Evolutionary conservation across 2,797 vertebrate species (phyloP), one percentile per base, ranked within the genome.

Genomic region (Chrosomus eos): DNA sequence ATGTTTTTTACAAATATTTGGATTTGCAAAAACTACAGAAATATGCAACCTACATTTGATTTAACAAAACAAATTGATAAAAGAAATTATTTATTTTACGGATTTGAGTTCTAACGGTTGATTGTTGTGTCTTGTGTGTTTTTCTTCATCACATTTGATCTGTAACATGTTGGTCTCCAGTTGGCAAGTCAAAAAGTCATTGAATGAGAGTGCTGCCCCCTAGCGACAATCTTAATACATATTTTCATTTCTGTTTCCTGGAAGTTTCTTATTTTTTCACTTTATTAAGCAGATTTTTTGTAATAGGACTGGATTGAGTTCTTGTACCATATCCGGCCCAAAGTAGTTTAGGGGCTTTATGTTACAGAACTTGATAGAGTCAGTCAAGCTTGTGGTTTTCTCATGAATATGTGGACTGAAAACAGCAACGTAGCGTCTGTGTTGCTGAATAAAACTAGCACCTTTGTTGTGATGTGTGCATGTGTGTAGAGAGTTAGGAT

Each of bases 401-500:
- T 89, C 81, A 55, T 16, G 80, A 53, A 79, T 80, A 0, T 45
- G 66, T 80, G 73, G 82, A 71, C 86, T 89, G 87, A 91, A 91
- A 90, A 88, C 86, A 82, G 82, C 83, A 80, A 87, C 87, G 74
- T 88, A 80, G 73, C 77, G 78, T 89, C 66, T 81, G 85, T 83
- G 73, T 64, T 74, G 71, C 80, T 82, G 43, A 33, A 73, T 73
- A 73, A 77, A 85, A 74, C 76, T 51, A 73, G 68, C 68, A 40
- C 68, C 83, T 64, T 31, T 74, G 77, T 83, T 60, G 80, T 72
- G 18, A 77, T 53, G n/a, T 55, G 87, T 80, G 18, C 81, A 87
- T 40, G 70, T 75, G 80, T 84, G 75, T 76, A 26, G 3, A 90
- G 90, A 92, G 80, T 89, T 73, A 91, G 89, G 88, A 88, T 90